Conservation (phyloP, 2,113 vertebrate genomes). For the Balaeniceps rex region DNA sequence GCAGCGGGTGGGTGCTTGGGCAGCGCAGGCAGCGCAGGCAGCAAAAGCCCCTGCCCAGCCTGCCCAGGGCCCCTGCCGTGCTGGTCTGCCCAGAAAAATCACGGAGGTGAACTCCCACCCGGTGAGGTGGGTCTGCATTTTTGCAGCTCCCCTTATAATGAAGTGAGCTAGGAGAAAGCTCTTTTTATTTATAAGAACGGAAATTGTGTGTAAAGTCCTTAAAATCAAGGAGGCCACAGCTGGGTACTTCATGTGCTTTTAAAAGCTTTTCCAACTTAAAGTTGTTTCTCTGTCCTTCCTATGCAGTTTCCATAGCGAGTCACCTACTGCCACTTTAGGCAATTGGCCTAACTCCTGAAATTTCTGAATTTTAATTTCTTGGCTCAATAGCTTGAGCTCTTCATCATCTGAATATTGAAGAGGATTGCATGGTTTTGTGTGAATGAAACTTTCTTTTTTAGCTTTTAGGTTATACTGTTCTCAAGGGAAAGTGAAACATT, state of each 20-base stretch:
- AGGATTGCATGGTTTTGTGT: not conserved
- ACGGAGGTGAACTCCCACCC: not conserved
- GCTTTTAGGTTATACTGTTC: not conserved
- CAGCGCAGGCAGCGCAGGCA: not conserved
- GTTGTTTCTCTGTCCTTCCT: not conserved
- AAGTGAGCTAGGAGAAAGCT: not conserved
- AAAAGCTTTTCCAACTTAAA: not conserved
- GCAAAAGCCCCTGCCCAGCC: accelerated
- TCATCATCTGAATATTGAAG: not conserved
- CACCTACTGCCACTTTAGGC: not conserved
- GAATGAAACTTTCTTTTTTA: not conserved
- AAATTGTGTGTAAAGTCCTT: constrained; percentile 50
- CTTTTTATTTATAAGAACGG: constrained; percentile 28
- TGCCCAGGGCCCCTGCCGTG: not conserved
- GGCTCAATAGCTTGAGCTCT: not conserved
- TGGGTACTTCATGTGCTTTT: constrained; percentile 9
- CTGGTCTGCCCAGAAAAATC: not conserved
- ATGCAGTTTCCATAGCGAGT: constrained; percentile 6
- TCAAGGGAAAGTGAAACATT: not conserved
- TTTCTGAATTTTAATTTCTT: not conserved
- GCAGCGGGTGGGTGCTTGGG: accelerated
- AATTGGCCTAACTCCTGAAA: not conserved
- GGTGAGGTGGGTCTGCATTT: not conserved
- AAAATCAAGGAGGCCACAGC: constrained; percentile 41
- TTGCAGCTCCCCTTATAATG: not conserved